phyloP scores from a whole-genome alignment of 92 coral and sea anemone genomes.

The Palythoa grandiflora region DNA sequence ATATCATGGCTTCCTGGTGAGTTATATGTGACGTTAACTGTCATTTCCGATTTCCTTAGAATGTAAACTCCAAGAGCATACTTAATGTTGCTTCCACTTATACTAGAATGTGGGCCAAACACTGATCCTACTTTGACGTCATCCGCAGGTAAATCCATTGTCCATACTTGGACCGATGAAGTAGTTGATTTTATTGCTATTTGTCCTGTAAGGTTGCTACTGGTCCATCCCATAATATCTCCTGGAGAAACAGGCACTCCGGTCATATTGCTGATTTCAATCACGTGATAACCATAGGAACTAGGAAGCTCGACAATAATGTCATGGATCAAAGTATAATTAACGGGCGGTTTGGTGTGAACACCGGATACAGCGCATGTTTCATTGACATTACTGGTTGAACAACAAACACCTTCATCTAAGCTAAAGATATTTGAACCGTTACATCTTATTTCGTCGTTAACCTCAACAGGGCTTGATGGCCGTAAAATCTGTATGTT shows the following conservation, averaged over 20 bases:
- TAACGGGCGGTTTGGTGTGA: constrained; percentile 8
- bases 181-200: constrained; percentile 24
- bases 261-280: constrained; percentile 17
- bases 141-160: constrained; percentile 5
- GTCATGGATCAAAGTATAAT: constrained; percentile 28
- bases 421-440: not conserved
- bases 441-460: not conserved
- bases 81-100: not conserved
- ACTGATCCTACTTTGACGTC: constrained; percentile 30
- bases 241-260: constrained; percentile 24
- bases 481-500: constrained; percentile 31
- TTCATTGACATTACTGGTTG: not conserved
- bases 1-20: not conserved
- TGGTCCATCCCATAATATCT: constrained; percentile 42
- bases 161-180: constrained; percentile 33
- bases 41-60: constrained; percentile 2
- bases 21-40: not conserved
- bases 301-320: not conserved
- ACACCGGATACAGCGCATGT: not conserved
- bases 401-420: constrained; percentile 3
- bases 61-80: constrained; percentile 9
- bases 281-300: constrained; percentile 12
- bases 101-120: not conserved
- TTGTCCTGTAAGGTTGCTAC: constrained; percentile 6
- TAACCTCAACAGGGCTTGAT: not conserved